Evolutionary conservation across 2,888 invertebrate species (phyloP), one percentile per base, ranked within the genome.

Genomic region (Cryptosula pallasiana): DNA sequence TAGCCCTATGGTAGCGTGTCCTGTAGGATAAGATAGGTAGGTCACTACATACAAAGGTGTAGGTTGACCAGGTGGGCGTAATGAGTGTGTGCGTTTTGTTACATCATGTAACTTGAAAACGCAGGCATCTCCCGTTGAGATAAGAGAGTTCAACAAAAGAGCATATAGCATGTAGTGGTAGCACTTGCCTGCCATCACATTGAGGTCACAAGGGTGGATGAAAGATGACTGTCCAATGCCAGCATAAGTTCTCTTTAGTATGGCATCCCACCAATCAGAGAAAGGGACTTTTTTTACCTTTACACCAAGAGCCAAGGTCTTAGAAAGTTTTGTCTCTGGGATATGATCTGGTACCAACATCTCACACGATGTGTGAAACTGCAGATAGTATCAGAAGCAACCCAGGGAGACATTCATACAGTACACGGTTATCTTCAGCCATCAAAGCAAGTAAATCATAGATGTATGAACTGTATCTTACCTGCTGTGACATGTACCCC

Each of bases 1-100:
- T 27, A 83, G 71, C 0, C 82, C 83, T 55, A 79, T 79, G 35
- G 82, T 81, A 25, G 80, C 83, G 78, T 83, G 81, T 35, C 82
- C 82, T 82, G 55, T 20, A 72, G n/a, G n/a, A n/a, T n/a, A n/a
- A n/a, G n/a, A n/a, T n/a, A n/a, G n/a, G n/a, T n/a, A n/a, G n/a
- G n/a, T n/a, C n/a, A n/a, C n/a, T n/a, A n/a, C n/a, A n/a, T n/a
- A n/a, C n/a, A n/a, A n/a, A n/a, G n/a, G n/a, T n/a, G n/a, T n/a
- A n/a, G n/a, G n/a, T n/a, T n/a, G n/a, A n/a, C n/a, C n/a, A n/a
- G n/a, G n/a, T n/a, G n/a, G n/a, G n/a, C n/a, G n/a, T n/a, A n/a
- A n/a, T n/a, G n/a, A n/a, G n/a, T n/a, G n/a, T n/a, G n/a, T n/a
- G n/a, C n/a, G n/a, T n/a, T n/a, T n/a, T n/a, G n/a, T n/a, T n/a